Evolutionary conservation across 2,797 vertebrate genomes (phyloP).

Genomic region (Philypnodon macrostomus): DNA sequence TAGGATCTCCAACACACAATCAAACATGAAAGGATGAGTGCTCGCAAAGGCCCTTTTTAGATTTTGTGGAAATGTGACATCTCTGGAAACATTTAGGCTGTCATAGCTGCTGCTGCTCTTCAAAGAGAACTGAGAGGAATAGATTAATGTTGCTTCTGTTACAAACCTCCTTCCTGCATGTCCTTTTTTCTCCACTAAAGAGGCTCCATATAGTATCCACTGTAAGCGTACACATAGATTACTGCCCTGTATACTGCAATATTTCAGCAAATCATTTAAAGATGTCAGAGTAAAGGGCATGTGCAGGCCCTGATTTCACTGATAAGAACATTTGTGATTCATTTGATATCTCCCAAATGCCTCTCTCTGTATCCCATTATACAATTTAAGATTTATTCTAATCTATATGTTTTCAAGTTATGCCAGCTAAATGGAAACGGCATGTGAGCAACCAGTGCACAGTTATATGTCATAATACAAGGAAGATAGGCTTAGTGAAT

Average conservation of each 20-base stretch:
- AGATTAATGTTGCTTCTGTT: constrained; percentile 81
- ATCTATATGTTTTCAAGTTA: constrained; percentile 27
- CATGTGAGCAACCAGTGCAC: constrained; percentile 18
- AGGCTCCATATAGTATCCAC: constrained; percentile 50
- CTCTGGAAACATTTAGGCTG: constrained; percentile 83
- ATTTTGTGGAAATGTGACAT: constrained; percentile 83
- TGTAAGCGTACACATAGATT: constrained; percentile 54
- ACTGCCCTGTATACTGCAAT: constrained; percentile 42
- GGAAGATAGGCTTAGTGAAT: neutral
- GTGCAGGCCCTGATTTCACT: constrained; percentile 29
- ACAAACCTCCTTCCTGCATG: constrained; percentile 76
- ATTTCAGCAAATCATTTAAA: constrained; percentile 63
- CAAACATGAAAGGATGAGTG: constrained; percentile 85
- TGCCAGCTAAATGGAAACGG: constrained; percentile 23
- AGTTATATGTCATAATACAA: constrained; percentile 9
- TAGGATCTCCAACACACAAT: constrained; percentile 82
- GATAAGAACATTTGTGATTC: constrained; percentile 33
- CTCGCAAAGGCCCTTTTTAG: constrained; percentile 77
- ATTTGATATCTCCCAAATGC: constrained; percentile 27
- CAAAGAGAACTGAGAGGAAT: constrained; percentile 76
- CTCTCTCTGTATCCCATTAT: constrained; percentile 38
- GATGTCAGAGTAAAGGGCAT: constrained; percentile 29
- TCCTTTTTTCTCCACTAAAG: constrained; percentile 62
- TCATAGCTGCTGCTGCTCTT: constrained; percentile 76
- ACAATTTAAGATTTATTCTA: constrained; percentile 29